A percentile compares a stretch with the other conserved stretches of the same genome.
Evolutionary conservation across 2,113 vertebrate species (phyloP).

Genomic region (Melanocharis versteri): DNA sequence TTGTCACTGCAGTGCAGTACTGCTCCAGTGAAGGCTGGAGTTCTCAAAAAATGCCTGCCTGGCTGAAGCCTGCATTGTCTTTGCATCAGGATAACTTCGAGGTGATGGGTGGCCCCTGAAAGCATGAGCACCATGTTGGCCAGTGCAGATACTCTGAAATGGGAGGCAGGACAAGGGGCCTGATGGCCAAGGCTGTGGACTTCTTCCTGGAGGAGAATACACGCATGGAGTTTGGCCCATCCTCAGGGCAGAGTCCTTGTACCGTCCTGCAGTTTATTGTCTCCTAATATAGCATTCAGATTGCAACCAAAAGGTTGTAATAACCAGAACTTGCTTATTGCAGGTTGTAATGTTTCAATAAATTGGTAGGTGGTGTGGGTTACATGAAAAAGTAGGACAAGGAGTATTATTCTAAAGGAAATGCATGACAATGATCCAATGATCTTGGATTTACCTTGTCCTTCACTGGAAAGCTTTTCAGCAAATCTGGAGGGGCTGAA

Average conservation of each 20-base stretch:
- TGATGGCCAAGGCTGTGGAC: background rate
- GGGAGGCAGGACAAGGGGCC: background rate
- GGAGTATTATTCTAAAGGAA: background rate
- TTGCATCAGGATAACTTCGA: background rate
- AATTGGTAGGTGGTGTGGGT: background rate
- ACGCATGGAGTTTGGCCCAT: background rate
- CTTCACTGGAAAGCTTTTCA: background rate
- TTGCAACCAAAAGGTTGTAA: background rate
- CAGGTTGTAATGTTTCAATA: background rate
- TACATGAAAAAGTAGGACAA: background rate
- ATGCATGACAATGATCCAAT: background rate
- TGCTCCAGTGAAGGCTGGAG: background rate
- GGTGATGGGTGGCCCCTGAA: background rate
- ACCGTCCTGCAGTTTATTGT: background rate
- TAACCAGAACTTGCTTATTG: background rate
- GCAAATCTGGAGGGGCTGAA: background rate
- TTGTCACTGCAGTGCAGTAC: background rate
- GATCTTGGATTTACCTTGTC: background rate
- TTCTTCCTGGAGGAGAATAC: background rate
- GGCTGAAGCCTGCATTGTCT: background rate
- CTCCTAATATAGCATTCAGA: background rate
- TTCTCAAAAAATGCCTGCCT: background rate
- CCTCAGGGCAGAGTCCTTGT: background rate
- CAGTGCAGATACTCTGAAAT: background rate
- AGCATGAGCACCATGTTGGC: background rate